Percentiles rank a stretch among this genome's conserved stretches.
These are phyloP conservation scores for Euwallacea similis DNA, from an alignment of 1,140 invertebrate genomes.

Conservation along the genomic window DNA sequence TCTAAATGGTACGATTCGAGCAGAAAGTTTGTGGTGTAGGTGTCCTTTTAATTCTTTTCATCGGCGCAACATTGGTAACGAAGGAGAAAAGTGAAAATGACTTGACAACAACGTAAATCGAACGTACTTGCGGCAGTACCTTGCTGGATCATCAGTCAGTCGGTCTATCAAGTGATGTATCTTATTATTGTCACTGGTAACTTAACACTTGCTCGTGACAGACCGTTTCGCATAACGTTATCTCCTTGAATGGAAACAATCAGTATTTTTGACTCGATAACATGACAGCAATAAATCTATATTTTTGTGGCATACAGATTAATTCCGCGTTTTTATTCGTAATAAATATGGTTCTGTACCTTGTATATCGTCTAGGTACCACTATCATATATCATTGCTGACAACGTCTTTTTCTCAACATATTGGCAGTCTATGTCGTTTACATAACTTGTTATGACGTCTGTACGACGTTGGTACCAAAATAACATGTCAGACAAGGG, in stretches of 20 bases:
- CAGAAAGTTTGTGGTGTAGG: no score
- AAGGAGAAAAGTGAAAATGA: no score
- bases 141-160: constrained; percentile 33
- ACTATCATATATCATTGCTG: constrained; percentile 2
- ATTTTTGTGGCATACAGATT: background rate
- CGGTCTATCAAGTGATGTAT: constrained; percentile 28
- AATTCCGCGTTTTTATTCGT: background rate
- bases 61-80: no score
- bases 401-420: constrained; percentile 1
- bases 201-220: constrained; percentile 33
- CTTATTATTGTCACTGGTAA: constrained; percentile 31
- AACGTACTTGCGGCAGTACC: constrained; percentile 15
- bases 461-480: background rate
- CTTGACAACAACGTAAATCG: constrained; percentile 15
- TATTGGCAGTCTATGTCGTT: constrained; percentile 12
- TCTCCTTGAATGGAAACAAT: background rate
- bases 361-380: constrained; percentile 4
- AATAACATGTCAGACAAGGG: constrained; percentile 11
- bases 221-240: constrained; percentile 6
- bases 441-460: constrained; percentile 26
- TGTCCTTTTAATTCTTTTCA: no score
- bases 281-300: background rate
- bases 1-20: no score
- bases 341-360: background rate
- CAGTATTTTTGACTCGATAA: background rate